Percentiles rank a stretch among this genome's conserved stretches.
Conservation (phyloP, 2,113 vertebrate species). For the Taurulus bubalis region DNA sequence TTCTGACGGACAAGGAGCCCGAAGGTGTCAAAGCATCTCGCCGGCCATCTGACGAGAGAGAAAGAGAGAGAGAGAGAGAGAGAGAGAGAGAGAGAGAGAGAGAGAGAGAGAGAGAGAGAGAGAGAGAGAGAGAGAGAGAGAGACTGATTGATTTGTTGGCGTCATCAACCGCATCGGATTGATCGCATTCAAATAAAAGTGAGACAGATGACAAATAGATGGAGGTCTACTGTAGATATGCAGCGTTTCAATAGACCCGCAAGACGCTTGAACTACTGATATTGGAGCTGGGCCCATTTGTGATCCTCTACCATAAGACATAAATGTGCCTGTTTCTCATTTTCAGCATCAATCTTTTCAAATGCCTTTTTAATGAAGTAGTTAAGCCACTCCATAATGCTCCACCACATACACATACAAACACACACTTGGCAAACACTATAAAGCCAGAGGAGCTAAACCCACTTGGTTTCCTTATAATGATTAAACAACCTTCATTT, state of each 20-base stretch:
- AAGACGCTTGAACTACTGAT: constrained; percentile 31
- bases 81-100: background rate
- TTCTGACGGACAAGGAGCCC: constrained; percentile 83
- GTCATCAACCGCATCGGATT: background rate
- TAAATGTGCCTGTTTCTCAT: constrained; percentile 62
- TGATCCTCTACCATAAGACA: constrained; percentile 62
- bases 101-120: constrained; percentile 4
- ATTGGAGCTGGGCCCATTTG: constrained; percentile 57
- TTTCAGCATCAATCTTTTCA: constrained; percentile 68
- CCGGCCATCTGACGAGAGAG: constrained; percentile 79
- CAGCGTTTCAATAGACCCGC: constrained; percentile 35
- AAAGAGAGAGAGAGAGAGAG: background rate
- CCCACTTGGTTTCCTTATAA: constrained; percentile 60
- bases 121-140: background rate
- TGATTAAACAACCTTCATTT: constrained; percentile 82
- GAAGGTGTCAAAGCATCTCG: constrained; percentile 88
- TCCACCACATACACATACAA: constrained; percentile 63
- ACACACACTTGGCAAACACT: constrained; percentile 70
- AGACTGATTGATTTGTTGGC: too few relatives aligned
- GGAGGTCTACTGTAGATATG: constrained; percentile 17
- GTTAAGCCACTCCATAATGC: constrained; percentile 69
- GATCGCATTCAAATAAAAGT: constrained; percentile 7
- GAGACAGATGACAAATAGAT: constrained; percentile 3
- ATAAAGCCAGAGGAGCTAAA: constrained; percentile 65
- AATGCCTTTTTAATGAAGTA: constrained; percentile 82